Percentiles rank a stretch among this genome's conserved stretches.
phyloP scores from a whole-genome alignment of 2,113 vertebrate genomes.

The Merops nubicus region DNA sequence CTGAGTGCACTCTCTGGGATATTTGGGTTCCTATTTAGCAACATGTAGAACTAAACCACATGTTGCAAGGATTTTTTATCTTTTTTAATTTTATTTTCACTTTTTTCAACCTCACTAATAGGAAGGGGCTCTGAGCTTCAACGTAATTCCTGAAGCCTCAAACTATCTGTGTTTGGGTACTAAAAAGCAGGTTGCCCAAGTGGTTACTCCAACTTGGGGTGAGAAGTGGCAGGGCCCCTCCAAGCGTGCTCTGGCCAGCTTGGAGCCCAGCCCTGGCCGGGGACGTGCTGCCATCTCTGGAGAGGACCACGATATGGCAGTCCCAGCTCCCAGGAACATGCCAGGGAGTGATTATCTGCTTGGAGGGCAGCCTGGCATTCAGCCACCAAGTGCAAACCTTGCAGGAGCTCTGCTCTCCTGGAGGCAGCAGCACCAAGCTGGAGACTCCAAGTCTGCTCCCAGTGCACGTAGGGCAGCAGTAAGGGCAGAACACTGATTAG shows the following conservation, averaged over 20 bases:
- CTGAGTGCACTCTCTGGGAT: too few species aligned
- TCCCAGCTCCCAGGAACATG: not conserved
- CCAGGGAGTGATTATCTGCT: not conserved
- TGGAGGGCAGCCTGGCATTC: accelerated
- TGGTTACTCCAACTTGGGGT: accelerated
- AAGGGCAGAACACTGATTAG: not conserved
- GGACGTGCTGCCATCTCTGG: constrained; percentile 55
- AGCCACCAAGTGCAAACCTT: accelerated
- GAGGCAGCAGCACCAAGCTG: not conserved
- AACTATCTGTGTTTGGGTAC: too few species aligned
- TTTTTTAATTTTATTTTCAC: too few species aligned
- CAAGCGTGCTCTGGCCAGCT: accelerated
- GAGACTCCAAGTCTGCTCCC: not conserved
- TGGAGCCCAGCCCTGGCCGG: not conserved
- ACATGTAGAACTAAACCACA: too few species aligned
- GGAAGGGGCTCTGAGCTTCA: too few species aligned
- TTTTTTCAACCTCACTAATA: too few species aligned
- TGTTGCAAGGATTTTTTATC: too few species aligned
- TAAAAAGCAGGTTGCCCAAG: not conserved
- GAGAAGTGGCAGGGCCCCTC: not conserved
- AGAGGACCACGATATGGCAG: not conserved
- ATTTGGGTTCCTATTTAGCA: too few species aligned
- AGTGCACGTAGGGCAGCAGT: not conserved
- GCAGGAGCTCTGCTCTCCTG: accelerated
- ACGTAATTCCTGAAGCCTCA: too few species aligned